Percentiles rank a stretch among this genome's conserved stretches.
Evolutionary conservation across 1,140 invertebrate species (phyloP).

Genomic region (Drosophila sechellia): DNA sequence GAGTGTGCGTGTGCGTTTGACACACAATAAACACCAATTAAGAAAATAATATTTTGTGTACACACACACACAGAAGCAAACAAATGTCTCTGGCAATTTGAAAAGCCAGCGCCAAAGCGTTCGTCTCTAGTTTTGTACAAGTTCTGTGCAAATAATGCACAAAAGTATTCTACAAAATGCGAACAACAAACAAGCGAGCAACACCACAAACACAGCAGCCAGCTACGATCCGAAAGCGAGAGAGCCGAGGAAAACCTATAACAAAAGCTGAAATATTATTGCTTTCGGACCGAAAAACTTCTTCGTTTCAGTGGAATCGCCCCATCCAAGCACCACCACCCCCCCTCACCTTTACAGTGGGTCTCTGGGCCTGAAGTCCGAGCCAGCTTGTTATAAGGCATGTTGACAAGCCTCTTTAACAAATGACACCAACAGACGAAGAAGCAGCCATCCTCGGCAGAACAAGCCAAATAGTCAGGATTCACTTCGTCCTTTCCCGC

Average conservation of each 20-base stretch:
- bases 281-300: slow-evolving; percentile 55
- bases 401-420: slow-evolving; percentile 84
- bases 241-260: slow-evolving; percentile 61
- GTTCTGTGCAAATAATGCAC: slow-evolving; percentile 80
- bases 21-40: slow-evolving; percentile 83
- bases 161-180: slow-evolving; percentile 80
- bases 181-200: slow-evolving; percentile 58
- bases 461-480: slow-evolving; percentile 65
- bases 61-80: slow-evolving; percentile 63
- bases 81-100: slow-evolving; percentile 67
- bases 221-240: slow-evolving; percentile 35
- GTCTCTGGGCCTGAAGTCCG: slow-evolving; percentile 50
- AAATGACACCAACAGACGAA: slow-evolving; percentile 80
- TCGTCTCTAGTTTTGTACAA: slow-evolving; percentile 64
- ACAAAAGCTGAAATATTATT: slow-evolving; percentile 82
- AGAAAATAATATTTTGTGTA: slow-evolving; percentile 83
- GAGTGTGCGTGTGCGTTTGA: slow-evolving; percentile 59
- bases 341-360: slow-evolving; percentile 7
- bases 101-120: slow-evolving; percentile 66
- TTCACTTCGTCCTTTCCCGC: slow-evolving; percentile 2
- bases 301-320: slow-evolving; percentile 21
- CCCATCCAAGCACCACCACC: too few relatives aligned
- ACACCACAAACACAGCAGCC: slow-evolving; percentile 29
- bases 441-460: slow-evolving; percentile 25
- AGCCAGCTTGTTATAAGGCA: slow-evolving; percentile 80